Evolutionary conservation across 2,113 vertebrate genomes (phyloP).

Genomic region (Corythornis madagascariensis): DNA sequence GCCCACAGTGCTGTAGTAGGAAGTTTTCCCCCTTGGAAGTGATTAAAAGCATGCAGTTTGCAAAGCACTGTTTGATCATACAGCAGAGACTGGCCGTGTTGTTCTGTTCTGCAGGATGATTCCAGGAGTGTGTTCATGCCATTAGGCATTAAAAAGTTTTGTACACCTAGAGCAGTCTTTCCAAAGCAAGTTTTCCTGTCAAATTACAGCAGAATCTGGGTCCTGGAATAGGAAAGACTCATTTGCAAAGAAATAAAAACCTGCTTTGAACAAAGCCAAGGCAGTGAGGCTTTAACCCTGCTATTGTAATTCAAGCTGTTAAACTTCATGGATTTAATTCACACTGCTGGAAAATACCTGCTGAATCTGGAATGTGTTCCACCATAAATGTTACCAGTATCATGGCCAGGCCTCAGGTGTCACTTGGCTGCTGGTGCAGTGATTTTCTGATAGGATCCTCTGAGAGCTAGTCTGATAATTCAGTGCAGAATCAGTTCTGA

Average conservation of each 20-base stretch:
- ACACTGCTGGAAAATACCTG: background rate
- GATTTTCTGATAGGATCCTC: background rate
- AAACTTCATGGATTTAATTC: background rate
- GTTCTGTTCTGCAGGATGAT: background rate
- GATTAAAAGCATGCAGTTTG: background rate
- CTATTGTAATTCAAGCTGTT: background rate
- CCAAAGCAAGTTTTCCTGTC: background rate
- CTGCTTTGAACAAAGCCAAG: background rate
- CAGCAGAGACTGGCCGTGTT: rapidly evolving
- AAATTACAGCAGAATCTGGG: background rate
- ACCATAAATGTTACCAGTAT: background rate
- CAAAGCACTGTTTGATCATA: background rate
- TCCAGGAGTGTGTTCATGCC: background rate
- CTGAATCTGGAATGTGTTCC: background rate
- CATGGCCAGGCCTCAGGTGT: background rate
- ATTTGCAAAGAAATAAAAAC: background rate
- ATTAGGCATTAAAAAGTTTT: background rate
- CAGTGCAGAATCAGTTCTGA: background rate
- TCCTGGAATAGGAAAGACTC: background rate
- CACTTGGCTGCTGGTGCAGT: background rate
- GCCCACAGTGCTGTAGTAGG: background rate
- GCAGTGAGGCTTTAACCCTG: background rate
- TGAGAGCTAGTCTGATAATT: background rate
- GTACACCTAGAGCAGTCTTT: background rate
- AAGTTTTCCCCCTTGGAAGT: background rate